These are phyloP conservation scores for Nycteola revayana DNA, from an alignment of 2,888 invertebrate species.

Conservation along the genomic window DNA sequence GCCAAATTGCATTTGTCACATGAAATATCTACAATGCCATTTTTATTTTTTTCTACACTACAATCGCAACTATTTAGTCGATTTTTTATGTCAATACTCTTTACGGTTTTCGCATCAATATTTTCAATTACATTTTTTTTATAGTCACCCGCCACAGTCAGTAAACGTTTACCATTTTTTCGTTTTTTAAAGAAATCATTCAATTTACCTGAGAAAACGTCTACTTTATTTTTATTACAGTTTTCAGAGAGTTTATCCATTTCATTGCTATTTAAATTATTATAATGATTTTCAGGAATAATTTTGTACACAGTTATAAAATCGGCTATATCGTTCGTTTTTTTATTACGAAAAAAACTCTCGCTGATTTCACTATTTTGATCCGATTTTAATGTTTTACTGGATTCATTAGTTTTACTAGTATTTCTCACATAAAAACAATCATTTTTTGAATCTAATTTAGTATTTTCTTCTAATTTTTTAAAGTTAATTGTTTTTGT, in stretches of 20 bases:
- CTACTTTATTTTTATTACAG: slow-evolving; percentile 12
- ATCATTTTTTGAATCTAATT: slow-evolving; percentile 7
- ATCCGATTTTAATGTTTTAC: no score
- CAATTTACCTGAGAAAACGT: slow-evolving; percentile 12
- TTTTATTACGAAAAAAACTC: slow-evolving; percentile 3
- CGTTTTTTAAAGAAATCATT: slow-evolving; percentile 42
- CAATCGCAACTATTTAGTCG: slow-evolving; percentile 21
- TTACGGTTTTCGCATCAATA: slow-evolving; percentile 2
- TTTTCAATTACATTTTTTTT: slow-evolving; percentile 13
- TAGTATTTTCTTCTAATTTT: slow-evolving; percentile 6
- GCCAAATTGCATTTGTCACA: slow-evolving; percentile 22
- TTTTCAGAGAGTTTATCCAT: slow-evolving; percentile 1
- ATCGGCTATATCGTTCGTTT: slow-evolving; percentile 25
- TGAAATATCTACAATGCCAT: slow-evolving; percentile 9
- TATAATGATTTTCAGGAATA: slow-evolving; percentile 12
- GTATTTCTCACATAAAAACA: background rate
- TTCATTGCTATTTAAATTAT: background rate
- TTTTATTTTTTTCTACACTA: slow-evolving; percentile 13
- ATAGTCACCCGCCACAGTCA: slow-evolving; percentile 17
- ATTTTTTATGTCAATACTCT: slow-evolving; percentile 11
- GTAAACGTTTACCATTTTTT: slow-evolving; percentile 27
- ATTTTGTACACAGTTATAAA: slow-evolving; percentile 43
- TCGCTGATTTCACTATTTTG: slow-evolving; percentile 1
- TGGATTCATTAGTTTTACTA: no score
- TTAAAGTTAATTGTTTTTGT: background rate